Evolutionary conservation across 1,140 invertebrate species (phyloP).

Genomic region (Drosophila miranda): DNA sequence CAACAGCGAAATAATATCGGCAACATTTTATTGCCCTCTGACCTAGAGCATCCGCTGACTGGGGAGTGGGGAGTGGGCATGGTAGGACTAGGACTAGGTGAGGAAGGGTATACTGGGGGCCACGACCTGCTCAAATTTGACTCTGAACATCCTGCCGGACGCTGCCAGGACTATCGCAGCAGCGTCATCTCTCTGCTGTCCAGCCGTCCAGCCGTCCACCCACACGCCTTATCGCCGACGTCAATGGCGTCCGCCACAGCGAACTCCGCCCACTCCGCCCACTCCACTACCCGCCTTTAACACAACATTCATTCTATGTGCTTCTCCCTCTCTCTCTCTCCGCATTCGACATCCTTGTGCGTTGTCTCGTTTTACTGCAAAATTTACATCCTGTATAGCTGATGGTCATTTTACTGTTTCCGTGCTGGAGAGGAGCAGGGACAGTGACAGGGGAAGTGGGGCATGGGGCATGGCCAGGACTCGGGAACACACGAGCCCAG

Average conservation of each 20-base stretch:
- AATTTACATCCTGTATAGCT: constrained; percentile 80
- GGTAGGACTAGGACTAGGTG: constrained; percentile 20
- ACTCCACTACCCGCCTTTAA: constrained; percentile 6
- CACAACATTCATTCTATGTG: constrained; percentile 7
- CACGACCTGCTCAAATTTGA: constrained; percentile 71
- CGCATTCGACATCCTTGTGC: constrained; percentile 57
- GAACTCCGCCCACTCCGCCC: too few species aligned
- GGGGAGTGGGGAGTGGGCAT: constrained; percentile 15
- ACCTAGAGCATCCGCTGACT: constrained; percentile 57
- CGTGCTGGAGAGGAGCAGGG: constrained; percentile 36
- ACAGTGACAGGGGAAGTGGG: too few species aligned
- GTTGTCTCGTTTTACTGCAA: constrained; percentile 75
- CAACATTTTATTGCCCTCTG: constrained; percentile 80
- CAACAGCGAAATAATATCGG: constrained; percentile 74
- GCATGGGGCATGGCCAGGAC: constrained; percentile 3
- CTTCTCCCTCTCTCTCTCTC: neutral
- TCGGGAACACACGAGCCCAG: constrained; percentile 11
- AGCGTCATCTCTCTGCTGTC: constrained; percentile 42
- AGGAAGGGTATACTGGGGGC: constrained; percentile 7
- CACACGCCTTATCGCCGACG: constrained; percentile 68
- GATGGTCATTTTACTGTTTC: constrained; percentile 81
- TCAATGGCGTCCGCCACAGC: constrained; percentile 63
- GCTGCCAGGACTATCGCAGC: constrained; percentile 65
- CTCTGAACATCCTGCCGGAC: constrained; percentile 60
- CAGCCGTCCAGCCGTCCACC: constrained; percentile 4